Evolutionary conservation across 2,113 vertebrate genomes (phyloP).

Genomic region (Mesembrinibis cayennensis): DNA sequence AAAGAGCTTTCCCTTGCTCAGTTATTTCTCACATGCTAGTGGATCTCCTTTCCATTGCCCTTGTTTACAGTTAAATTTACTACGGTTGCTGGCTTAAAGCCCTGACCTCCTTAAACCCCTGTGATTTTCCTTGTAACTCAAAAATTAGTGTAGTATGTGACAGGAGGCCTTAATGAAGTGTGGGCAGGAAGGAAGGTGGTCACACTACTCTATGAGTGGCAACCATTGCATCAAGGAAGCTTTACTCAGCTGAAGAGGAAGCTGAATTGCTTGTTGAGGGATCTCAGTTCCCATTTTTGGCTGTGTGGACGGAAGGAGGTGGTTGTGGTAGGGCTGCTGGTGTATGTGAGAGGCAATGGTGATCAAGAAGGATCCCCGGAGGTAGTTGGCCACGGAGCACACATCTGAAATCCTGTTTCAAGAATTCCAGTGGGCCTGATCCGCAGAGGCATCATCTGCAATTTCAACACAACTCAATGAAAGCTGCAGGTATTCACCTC

Average conservation of each 20-base stretch:
- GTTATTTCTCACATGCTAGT: not conserved
- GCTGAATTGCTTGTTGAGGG: slow-evolving; percentile 29
- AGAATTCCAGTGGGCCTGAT: not conserved
- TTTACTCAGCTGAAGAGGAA: slow-evolving; percentile 31
- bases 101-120: not conserved
- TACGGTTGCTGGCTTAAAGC: not conserved
- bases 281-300: slow-evolving; percentile 15
- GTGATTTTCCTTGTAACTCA: not conserved
- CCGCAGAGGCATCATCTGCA: not conserved
- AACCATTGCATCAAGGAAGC: not conserved
- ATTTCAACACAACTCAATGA: not conserved
- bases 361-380: not conserved
- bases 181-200: not conserved
- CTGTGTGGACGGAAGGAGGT: not conserved
- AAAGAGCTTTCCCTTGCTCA: not conserved
- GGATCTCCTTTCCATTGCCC: not conserved
- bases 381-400: not conserved
- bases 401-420: not conserved
- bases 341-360: not conserved
- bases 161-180: not conserved
- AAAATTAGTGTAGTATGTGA: not conserved
- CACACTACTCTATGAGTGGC: not conserved
- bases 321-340: not conserved
- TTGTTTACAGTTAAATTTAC: not conserved
- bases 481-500: not conserved